Conservation (phyloP, 2,888 invertebrate species). For the Elysia crispata region DNA sequence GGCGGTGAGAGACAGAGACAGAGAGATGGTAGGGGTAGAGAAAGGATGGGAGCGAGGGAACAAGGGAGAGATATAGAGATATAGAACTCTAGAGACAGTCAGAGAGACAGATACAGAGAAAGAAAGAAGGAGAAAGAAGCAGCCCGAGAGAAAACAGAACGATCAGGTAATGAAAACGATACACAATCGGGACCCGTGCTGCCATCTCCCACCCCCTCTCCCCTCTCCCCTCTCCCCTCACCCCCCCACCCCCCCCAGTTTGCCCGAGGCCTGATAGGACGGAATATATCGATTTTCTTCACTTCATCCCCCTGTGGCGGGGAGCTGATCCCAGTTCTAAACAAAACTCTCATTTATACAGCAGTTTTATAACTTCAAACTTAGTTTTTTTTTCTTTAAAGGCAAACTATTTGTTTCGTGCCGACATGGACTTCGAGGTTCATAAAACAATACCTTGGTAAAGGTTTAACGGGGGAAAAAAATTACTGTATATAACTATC, state of each 20-base stretch:
- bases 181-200: background rate
- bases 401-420: too few relatives aligned
- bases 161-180: constrained; percentile 1
- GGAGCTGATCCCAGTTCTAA: background rate
- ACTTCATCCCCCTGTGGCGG: too few relatives aligned
- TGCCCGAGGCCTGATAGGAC: background rate
- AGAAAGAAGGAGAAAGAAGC: constrained; percentile 25
- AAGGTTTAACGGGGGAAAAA: too few relatives aligned
- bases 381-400: too few relatives aligned
- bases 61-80: constrained; percentile 6
- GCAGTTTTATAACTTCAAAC: too few relatives aligned
- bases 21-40: background rate
- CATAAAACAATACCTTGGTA: too few relatives aligned
- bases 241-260: background rate
- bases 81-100: constrained; percentile 13
- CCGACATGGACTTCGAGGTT: too few relatives aligned
- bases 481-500: too few relatives aligned
- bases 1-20: background rate
- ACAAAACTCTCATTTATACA: too few relatives aligned
- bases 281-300: too few relatives aligned
- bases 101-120: constrained; percentile 25
- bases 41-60: constrained; percentile 14
- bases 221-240: background rate
- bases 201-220: background rate
- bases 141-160: background rate